Evolutionary conservation across 2,797 vertebrate genomes (phyloP), one percentile per base, ranked within the genome.

Genomic region (Sardinella longiceps): DNA sequence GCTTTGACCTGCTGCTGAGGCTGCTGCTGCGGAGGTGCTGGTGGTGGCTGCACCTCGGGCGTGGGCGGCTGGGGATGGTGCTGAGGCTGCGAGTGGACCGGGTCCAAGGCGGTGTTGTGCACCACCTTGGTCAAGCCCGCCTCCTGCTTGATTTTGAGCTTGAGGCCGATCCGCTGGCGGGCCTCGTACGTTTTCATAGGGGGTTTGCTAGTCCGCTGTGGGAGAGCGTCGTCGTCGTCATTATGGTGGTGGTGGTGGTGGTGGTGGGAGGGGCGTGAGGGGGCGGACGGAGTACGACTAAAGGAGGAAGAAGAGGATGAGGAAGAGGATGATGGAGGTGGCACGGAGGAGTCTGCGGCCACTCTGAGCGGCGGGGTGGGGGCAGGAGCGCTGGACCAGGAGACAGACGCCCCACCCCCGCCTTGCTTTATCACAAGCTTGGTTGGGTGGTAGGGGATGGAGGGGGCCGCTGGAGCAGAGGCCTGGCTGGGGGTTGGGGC

Each of bases 131-230:
- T 97, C 83, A 98, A 95, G 0, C 98, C 97, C 0, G 97, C 97
- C 80, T 98, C 98, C 91, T 99, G 98, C 85, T 99, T 99, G 93
- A 99, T 99, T 93, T 99, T 99, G 5, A 99, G 91, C 91, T 99
- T 99, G 85, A 99, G 92, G 33, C 97, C 97, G 0, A 98, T 98
- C 45, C 97, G 94, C 82, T 97, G 96, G 0, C 98, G 97, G 0
- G 98, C 98, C 92, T 98, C 98, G 0, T 99, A 99, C 1, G 98
- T 99, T 88, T 98, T 98, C 82, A 98, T 98, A 0, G 98, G 97
- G 0, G 97, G 97, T 28, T 96, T 97, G 93, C 96, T 97, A 89
- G 93, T 95, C 77, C 97, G 92, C 15, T 97, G 96, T 0, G 97
- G 97, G 63, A 99, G 93, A 0, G 96, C 94, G 0, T 97, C 98